Evolutionary conservation across 2,888 invertebrate genomes (phyloP).

Genomic region (Nebria brevicollis): DNA sequence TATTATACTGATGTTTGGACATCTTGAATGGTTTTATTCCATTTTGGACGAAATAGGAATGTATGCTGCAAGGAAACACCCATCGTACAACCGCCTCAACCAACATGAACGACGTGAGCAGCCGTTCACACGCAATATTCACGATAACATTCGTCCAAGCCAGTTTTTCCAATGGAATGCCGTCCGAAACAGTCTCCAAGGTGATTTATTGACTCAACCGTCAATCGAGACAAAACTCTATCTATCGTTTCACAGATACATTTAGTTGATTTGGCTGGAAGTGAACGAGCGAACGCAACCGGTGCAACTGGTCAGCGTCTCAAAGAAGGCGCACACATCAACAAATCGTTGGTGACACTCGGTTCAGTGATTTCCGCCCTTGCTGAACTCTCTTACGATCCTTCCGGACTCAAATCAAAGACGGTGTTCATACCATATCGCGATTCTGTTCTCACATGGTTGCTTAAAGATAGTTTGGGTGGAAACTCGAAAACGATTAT

Average conservation of each 20-base stretch:
- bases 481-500: conserved; percentile 93
- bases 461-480: conserved; percentile 87
- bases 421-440: conserved; percentile 84
- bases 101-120: conserved; percentile 93
- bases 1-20: background rate
- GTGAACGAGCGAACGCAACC: conserved; percentile 88
- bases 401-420: conserved; percentile 54
- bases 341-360: conserved; percentile 88
- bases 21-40: background rate
- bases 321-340: conserved; percentile 91
- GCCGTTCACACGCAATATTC: conserved; percentile 91
- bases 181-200: conserved; percentile 89
- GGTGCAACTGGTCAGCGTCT: conserved; percentile 91
- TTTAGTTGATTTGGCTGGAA: conserved; percentile 89
- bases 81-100: conserved; percentile 89
- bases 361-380: conserved; percentile 89
- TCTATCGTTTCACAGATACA: conserved; percentile 66
- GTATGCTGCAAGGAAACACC: conserved; percentile 82
- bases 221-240: background rate
- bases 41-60: conserved; percentile 66
- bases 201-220: conserved; percentile 58
- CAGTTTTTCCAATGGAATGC: conserved; percentile 85
- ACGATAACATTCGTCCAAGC: conserved; percentile 91
- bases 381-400: conserved; percentile 72
- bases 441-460: conserved; percentile 89